phyloP scores from a whole-genome alignment of 2,888 invertebrate genomes.

The Hirtodrosophila duncani region DNA sequence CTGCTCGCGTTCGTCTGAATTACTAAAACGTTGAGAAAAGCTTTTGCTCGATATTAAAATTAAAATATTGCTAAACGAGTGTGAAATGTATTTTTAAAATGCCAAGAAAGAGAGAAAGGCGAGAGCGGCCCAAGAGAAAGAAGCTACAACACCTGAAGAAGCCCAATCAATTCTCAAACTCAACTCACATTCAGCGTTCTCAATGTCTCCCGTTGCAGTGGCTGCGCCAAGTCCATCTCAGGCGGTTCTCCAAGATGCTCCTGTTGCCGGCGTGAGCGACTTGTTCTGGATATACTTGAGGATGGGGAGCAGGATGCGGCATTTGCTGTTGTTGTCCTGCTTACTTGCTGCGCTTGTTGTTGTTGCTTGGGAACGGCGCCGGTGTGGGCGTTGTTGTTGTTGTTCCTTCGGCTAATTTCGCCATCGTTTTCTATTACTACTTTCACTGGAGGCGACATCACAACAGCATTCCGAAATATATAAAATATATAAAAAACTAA shows the following conservation, averaged over 20 bases:
- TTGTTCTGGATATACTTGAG: too few species aligned
- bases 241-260: slow-evolving; percentile 41
- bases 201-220: slow-evolving; percentile 81
- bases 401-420: slow-evolving; percentile 28
- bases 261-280: slow-evolving; percentile 35
- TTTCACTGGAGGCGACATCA: slow-evolving; percentile 29
- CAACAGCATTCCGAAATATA: too few species aligned
- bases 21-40: slow-evolving; percentile 42
- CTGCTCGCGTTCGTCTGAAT: slow-evolving; percentile 44
- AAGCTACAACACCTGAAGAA: background rate
- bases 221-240: slow-evolving; percentile 80
- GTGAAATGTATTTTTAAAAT: slow-evolving; percentile 55
- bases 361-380: slow-evolving; percentile 58
- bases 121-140: slow-evolving; percentile 10
- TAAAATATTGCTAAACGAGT: slow-evolving; percentile 33
- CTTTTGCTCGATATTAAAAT: too few species aligned
- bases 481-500: too few species aligned
- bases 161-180: background rate
- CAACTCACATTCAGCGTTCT: slow-evolving; percentile 78
- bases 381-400: slow-evolving; percentile 50
- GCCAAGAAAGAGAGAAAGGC: slow-evolving; percentile 30
- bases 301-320: too few species aligned
- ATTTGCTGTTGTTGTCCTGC: slow-evolving; percentile 29
- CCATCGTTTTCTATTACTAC: slow-evolving; percentile 22
- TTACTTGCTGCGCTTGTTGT: slow-evolving; percentile 30